phyloP scores from a whole-genome alignment of 92 coral and sea anemone genomes.

The Parazoanthus darwini region DNA sequence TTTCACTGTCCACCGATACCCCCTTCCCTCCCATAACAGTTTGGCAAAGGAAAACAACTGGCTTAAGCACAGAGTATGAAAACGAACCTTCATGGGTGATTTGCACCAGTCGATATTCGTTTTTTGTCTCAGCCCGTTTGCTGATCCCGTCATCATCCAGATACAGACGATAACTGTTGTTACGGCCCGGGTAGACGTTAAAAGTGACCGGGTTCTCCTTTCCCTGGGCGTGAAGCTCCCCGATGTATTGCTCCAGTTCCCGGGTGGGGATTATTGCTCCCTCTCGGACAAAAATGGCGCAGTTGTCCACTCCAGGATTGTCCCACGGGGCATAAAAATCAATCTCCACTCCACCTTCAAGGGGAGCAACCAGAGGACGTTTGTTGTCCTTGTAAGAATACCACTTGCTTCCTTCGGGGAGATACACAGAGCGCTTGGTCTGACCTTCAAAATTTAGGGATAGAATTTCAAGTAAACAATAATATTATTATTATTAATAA shows the following conservation, averaged over 20 bases:
- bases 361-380: constrained; percentile 53
- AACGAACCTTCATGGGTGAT: constrained; percentile 64
- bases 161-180: constrained; percentile 54
- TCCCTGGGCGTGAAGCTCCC: constrained; percentile 71
- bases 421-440: constrained; percentile 73
- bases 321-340: constrained; percentile 82
- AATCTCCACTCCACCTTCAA: constrained; percentile 76
- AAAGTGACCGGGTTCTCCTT: constrained; percentile 68
- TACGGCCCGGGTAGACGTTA: constrained; percentile 74
- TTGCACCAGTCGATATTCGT: constrained; percentile 60
- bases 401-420: constrained; percentile 74
- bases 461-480: no score
- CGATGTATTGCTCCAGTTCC: constrained; percentile 77
- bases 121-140: constrained; percentile 55
- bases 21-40: no score
- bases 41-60: background rate
- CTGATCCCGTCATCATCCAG: constrained; percentile 76
- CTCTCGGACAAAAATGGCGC: constrained; percentile 74
- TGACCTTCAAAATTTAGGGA: constrained; percentile 34
- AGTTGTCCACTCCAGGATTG: constrained; percentile 64
- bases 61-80: background rate
- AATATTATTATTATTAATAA: no score
- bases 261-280: constrained; percentile 80
- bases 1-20: no score
- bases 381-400: constrained; percentile 69